phyloP scores from a whole-genome alignment of 2,113 vertebrate genomes.

The Mus pahari region DNA sequence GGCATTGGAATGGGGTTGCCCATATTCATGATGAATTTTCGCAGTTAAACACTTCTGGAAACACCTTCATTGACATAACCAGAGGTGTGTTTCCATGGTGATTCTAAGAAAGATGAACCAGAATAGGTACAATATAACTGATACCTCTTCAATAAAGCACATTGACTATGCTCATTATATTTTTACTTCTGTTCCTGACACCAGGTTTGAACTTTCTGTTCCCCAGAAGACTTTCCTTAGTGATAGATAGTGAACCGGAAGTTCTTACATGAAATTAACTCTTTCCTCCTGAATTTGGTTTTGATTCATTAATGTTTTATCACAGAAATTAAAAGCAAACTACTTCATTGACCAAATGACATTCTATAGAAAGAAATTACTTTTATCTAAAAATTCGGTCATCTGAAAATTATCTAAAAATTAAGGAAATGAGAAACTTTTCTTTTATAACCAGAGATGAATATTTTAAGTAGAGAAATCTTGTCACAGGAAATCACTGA shows the following conservation, averaged over 20 bases:
- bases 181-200: background rate
- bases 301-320: background rate
- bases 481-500: constrained; percentile 25
- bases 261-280: background rate
- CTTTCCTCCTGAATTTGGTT: background rate
- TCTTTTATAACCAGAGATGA: background rate
- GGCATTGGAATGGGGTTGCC: background rate
- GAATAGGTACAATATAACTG: background rate
- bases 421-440: background rate
- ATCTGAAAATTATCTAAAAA: background rate
- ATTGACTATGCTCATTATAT: background rate
- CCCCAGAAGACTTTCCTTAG: background rate
- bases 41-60: background rate
- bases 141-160: background rate
- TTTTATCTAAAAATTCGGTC: background rate
- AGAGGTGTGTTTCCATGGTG: background rate
- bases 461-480: background rate
- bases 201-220: background rate
- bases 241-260: background rate
- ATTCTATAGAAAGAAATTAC: background rate
- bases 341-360: background rate
- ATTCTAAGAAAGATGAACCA: background rate
- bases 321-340: background rate
- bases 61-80: background rate
- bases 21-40: background rate